Conservation (phyloP, 2,888 invertebrate genomes). For the Agrilus mali region DNA sequence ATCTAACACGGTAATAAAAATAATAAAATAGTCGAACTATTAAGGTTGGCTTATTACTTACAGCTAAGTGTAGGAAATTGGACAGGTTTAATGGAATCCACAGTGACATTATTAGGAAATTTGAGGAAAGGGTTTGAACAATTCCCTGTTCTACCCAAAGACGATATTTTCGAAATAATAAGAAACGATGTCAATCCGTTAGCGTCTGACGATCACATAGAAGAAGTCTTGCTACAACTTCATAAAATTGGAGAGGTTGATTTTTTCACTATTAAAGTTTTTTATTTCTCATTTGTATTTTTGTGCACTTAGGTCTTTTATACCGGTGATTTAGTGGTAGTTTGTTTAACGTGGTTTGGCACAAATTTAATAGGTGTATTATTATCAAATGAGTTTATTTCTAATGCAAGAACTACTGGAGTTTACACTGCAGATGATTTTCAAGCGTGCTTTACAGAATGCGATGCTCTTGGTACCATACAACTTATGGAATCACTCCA, state of each 20-base stretch:
- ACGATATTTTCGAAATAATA: conserved; percentile 42
- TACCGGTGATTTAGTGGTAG: conserved; percentile 46
- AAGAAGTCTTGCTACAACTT: conserved; percentile 47
- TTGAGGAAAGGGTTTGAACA: conserved; percentile 40
- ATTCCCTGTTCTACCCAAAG: conserved; percentile 50
- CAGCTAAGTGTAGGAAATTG: conserved; percentile 34
- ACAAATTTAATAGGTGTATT: conserved; percentile 52
- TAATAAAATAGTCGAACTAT: not conserved
- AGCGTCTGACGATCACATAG: conserved; percentile 49
- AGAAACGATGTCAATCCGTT: conserved; percentile 49
- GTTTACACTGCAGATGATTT: conserved; percentile 62
- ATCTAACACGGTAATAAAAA: conserved; percentile 36
- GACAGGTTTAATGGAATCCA: conserved; percentile 46
- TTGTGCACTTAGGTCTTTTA: conserved; percentile 26
- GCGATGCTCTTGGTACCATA: conserved; percentile 54
- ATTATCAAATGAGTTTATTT: conserved; percentile 41
- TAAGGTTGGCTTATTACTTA: conserved; percentile 8
- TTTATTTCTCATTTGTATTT: not conserved
- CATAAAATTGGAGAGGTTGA: conserved; percentile 51
- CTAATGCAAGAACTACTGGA: conserved; percentile 46
- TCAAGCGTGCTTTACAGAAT: conserved; percentile 55
- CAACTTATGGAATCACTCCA: conserved; percentile 57
- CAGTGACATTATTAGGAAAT: conserved; percentile 37
- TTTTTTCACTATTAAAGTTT: not conserved
- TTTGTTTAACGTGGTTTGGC: conserved; percentile 57